Base-by-base conservation (phyloP, 2,888 invertebrate species). In the Portevinia maculata region DNA sequence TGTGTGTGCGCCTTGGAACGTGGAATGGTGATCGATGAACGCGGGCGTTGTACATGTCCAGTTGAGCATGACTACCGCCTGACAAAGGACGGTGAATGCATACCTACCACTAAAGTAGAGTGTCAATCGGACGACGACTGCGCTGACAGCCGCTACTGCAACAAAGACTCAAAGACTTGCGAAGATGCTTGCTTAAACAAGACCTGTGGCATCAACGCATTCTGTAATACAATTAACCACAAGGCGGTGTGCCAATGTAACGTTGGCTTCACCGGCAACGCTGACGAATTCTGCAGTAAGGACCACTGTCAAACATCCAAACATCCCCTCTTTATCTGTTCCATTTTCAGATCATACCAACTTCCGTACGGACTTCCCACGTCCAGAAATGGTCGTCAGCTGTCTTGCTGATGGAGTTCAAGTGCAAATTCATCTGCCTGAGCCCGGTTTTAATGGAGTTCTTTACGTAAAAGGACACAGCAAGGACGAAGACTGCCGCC, bases 401-500 rank as follows among this genome's bases (percentile, higher is more conserved):
- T 98, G 98, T 90, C 91, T 97, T 84, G 97, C 97, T 11, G 97
- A 98, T 88, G 98, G 98, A 37, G 96, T 98, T 7, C 95, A 96
- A 89, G 97, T 98, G 0, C 94, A 95, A 87, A 94, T 96, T 52
- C 93, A 94, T 87, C 94, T 96, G 32, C 92, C 92, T 19, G 93
- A 94, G 86, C 89, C 89, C 1, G 95, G 95, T 74, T 98, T 97
- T 89, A 96, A 97, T 87, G 98, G 98, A 13, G 95, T 98, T 0
- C 91, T 98, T 1, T 98, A 98, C 87, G 98, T 98, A 0, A 98
- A 98, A 91, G 97, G 98, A 32, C 96, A 97, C 91, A 97, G 97
- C 89, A 97, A 98, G 90, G 97, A 98, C 87, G 96, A 97, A 88
- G 94, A 96, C 83, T 98, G 98, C 89, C 93, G 97, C 84, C 92